These are phyloP conservation scores for Diachrysia chrysitis DNA, from an alignment of 2,888 invertebrate genomes.

Conservation along the genomic window DNA sequence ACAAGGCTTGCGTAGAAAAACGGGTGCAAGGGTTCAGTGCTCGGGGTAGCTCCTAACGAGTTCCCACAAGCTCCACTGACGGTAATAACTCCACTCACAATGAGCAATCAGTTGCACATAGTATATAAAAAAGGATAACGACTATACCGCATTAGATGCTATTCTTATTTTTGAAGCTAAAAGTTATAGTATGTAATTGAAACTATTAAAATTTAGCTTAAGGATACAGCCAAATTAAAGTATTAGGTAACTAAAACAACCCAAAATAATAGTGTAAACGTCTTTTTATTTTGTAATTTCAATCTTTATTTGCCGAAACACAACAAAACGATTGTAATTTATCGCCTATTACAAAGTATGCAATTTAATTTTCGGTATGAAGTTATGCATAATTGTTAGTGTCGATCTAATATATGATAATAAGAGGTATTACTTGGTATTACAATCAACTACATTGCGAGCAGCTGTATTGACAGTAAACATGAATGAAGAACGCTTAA, in stretches of 20 bases:
- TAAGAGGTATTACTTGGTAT: conserved; percentile 68
- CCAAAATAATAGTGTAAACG: not conserved
- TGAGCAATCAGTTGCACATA: conserved; percentile 70
- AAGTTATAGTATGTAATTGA: not conserved
- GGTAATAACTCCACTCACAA: conserved; percentile 75
- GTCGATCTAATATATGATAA: conserved; percentile 58
- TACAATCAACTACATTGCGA: conserved; percentile 59
- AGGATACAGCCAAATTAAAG: too few species aligned
- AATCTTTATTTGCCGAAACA: not conserved
- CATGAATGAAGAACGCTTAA: conserved; percentile 60
- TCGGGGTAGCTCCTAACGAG: conserved; percentile 69
- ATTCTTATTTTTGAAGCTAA: conserved; percentile 19
- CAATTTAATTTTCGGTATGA: conserved; percentile 58
- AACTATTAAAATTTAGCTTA: too few species aligned
- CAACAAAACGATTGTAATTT: not conserved
- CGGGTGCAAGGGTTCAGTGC: conserved; percentile 81
- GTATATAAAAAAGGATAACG: conserved; percentile 33
- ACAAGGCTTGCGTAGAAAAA: conserved; percentile 76
- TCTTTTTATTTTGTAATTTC: not conserved
- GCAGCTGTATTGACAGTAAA: conserved; percentile 55
- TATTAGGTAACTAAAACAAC: conserved; percentile 9
- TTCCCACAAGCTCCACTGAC: conserved; percentile 77
- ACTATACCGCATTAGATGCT: conserved; percentile 27
- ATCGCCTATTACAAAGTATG: conserved; percentile 1
- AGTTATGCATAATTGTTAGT: conserved; percentile 68